A percentile compares a stretch with the other conserved stretches of the same genome.
Evolutionary conservation across 2,113 vertebrate genomes (phyloP).

Genomic region (Peromyscus maniculatus): DNA sequence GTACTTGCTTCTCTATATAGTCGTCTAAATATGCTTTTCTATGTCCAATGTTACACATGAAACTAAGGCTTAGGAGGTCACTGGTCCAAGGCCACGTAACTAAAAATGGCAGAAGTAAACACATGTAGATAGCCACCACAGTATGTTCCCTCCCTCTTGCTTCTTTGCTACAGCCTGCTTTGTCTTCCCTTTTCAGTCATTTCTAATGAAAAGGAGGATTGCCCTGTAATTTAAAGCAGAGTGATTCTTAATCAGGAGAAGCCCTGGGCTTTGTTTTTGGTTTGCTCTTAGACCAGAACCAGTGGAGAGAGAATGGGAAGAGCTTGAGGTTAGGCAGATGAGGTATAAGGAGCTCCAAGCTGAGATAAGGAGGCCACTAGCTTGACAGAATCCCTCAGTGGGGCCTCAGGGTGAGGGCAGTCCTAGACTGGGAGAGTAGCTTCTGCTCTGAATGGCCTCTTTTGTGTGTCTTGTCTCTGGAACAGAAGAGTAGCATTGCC

Average conservation of each 20-base stretch:
- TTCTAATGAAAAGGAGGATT: slow-evolving; percentile 12
- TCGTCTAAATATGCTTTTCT: background rate
- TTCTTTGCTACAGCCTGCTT: background rate
- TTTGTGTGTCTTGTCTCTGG: background rate
- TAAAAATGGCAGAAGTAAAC: background rate
- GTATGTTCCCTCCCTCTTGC: background rate
- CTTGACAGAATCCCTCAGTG: background rate
- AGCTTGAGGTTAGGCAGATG: background rate
- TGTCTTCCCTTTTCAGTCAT: background rate
- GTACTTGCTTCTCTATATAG: background rate
- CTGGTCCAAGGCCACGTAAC: background rate
- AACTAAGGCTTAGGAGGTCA: background rate
- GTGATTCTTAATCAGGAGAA: background rate
- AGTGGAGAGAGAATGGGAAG: background rate
- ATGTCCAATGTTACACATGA: background rate
- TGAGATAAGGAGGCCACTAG: background rate
- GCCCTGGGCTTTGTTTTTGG: slow-evolving; percentile 31
- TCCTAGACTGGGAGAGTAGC: background rate
- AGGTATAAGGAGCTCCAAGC: background rate
- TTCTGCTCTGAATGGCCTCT: background rate
- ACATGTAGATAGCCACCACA: background rate
- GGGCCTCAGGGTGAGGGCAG: background rate
- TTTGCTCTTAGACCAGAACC: slow-evolving; percentile 43
- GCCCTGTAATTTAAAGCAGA: background rate
- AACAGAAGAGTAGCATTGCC: background rate